These are phyloP conservation scores for Diadophis punctatus DNA, from an alignment of 2,113 vertebrate genomes.

Conservation along the genomic window DNA sequence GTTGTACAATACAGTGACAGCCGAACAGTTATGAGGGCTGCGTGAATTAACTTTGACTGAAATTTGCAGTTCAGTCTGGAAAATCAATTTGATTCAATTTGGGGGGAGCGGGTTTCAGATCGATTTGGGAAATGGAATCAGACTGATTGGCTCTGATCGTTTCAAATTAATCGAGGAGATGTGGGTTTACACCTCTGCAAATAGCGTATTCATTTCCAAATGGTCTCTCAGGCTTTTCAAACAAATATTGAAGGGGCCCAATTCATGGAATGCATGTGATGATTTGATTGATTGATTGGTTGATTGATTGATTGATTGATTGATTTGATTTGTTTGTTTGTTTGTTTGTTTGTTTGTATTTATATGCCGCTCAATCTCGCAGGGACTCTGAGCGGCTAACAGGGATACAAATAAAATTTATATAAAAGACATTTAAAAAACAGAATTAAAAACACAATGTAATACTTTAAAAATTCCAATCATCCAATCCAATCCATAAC, in stretches of 20 bases:
- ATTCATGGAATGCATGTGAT: background rate
- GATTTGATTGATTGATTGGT: too few species aligned
- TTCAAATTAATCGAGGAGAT: background rate
- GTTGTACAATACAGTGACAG: background rate
- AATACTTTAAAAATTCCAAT: too few species aligned
- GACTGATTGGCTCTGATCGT: background rate
- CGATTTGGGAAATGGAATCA: background rate
- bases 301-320: too few species aligned
- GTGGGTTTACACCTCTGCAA: background rate
- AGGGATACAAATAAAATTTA: too few species aligned
- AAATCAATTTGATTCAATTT: background rate
- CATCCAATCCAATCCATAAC: too few species aligned
- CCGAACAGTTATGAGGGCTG: background rate
- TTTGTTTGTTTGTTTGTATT: too few species aligned
- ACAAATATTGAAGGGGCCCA: background rate
- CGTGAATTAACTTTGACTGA: background rate
- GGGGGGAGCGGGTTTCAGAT: background rate
- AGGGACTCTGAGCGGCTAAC: too few species aligned
- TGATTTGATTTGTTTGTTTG: too few species aligned
- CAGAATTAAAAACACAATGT: too few species aligned
- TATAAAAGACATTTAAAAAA: too few species aligned
- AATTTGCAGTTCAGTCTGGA: background rate
- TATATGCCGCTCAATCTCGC: too few species aligned
- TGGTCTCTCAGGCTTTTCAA: background rate
- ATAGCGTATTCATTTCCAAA: background rate